Conservation (phyloP, 1,140 invertebrate species). For the Lordiphosa collinella region DNA sequence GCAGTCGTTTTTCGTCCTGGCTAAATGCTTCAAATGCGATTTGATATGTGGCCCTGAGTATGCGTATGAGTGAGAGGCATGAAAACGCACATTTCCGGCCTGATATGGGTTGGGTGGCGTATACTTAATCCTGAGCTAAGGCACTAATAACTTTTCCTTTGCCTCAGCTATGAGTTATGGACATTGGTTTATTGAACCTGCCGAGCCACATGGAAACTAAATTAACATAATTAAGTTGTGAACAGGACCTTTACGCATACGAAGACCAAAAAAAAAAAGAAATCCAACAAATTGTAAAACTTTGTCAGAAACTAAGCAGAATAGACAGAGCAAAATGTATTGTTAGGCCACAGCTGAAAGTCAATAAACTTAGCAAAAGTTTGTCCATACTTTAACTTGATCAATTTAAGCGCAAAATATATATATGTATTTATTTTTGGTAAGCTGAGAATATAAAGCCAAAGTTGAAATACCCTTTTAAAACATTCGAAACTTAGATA, state of each 20-base stretch:
- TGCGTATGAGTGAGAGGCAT: constrained; percentile 6
- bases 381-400: constrained; percentile 40
- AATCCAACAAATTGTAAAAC: constrained; percentile 47
- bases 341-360: constrained; percentile 54
- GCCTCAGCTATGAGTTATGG: constrained; percentile 52
- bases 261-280: constrained; percentile 4
- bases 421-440: background rate
- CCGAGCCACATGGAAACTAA: constrained; percentile 26
- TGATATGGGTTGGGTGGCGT: constrained; percentile 24
- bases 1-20: constrained; percentile 66
- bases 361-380: constrained; percentile 58
- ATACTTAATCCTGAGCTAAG: constrained; percentile 45
- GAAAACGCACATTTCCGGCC: constrained; percentile 23
- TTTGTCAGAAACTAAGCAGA: constrained; percentile 15
- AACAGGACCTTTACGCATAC: constrained; percentile 37
- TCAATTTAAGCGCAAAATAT: constrained; percentile 29
- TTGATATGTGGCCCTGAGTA: constrained; percentile 43
- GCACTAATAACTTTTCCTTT: constrained; percentile 45
- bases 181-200: constrained; percentile 37
- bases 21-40: constrained; percentile 68
- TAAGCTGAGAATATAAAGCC: background rate
- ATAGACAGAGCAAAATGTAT: constrained; percentile 28
- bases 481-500: no score
- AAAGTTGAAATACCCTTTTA: background rate
- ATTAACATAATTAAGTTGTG: constrained; percentile 65